phyloP scores from a whole-genome alignment of 2,113 vertebrate genomes.

The Platichthys stellatus region DNA sequence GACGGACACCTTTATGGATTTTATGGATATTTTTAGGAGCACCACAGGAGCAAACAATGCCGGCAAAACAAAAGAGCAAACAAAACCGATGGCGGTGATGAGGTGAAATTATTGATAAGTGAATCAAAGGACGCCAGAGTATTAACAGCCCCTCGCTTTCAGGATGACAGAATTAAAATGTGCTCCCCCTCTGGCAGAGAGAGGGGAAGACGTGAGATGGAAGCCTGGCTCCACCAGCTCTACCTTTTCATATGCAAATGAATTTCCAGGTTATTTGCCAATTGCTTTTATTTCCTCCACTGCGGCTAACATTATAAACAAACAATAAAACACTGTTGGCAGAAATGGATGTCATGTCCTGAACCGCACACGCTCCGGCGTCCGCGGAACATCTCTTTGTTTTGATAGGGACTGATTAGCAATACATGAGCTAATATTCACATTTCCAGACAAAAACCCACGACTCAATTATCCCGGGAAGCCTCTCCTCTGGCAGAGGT shows the following conservation, averaged over 20 bases:
- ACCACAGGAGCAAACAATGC: slow-evolving; percentile 46
- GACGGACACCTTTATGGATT: slow-evolving; percentile 43
- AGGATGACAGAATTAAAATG: slow-evolving; percentile 38
- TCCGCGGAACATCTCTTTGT: slow-evolving; percentile 29
- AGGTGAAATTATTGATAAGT: slow-evolving; percentile 64
- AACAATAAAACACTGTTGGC: slow-evolving; percentile 14
- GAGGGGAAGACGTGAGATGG: slow-evolving; percentile 10
- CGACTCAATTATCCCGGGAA: slow-evolving; percentile 69
- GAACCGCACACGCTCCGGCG: background rate
- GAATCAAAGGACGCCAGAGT: slow-evolving; percentile 51
- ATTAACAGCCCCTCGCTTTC: slow-evolving; percentile 41
- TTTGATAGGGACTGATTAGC: slow-evolving; percentile 52
- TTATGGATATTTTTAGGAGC: slow-evolving; percentile 53
- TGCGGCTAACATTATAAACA: slow-evolving; percentile 37
- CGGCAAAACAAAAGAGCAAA: slow-evolving; percentile 61
- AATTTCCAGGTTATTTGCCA: slow-evolving; percentile 26
- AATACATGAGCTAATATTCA: slow-evolving; percentile 53
- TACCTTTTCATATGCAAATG: slow-evolving; percentile 62
- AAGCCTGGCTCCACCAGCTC: slow-evolving; percentile 4
- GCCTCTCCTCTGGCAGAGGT: slow-evolving; percentile 64
- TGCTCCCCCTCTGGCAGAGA: slow-evolving; percentile 30
- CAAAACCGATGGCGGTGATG: slow-evolving; percentile 43
- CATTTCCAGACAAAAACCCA: slow-evolving; percentile 61
- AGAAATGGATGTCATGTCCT: slow-evolving; percentile 1
- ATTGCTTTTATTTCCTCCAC: slow-evolving; percentile 26